A percentile compares a stretch with the other conserved stretches of the same genome.
These are phyloP conservation scores for Penelope pileata DNA, from an alignment of 2,113 vertebrate genomes.

Conservation along the genomic window DNA sequence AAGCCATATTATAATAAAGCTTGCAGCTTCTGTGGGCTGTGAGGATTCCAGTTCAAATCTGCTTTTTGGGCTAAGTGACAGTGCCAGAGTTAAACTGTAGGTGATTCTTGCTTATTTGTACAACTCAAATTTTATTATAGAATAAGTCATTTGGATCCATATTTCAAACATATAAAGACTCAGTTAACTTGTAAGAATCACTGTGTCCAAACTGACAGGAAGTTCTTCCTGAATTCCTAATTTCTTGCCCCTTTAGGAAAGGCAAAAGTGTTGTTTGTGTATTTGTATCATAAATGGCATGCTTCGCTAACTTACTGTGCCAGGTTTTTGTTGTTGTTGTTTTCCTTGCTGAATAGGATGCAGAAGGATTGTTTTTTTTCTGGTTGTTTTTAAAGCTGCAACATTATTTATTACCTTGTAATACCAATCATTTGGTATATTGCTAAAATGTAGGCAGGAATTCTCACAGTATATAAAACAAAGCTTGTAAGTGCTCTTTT, in stretches of 20 bases:
- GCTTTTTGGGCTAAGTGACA: background rate
- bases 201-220: background rate
- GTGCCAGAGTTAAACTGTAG: background rate
- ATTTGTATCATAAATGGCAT: background rate
- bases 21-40: background rate
- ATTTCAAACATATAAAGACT: background rate
- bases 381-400: background rate
- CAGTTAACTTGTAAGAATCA: background rate
- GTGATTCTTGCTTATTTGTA: background rate
- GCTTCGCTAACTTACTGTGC: background rate
- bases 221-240: background rate
- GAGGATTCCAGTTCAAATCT: background rate
- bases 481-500: background rate
- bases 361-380: background rate
- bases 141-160: background rate
- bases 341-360: background rate
- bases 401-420: background rate
- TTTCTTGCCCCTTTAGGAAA: background rate
- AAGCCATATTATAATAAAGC: background rate
- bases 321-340: background rate
- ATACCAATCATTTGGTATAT: background rate
- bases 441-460: background rate
- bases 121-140: background rate
- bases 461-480: background rate
- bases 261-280: rapidly evolving